phyloP scores from a whole-genome alignment of 2,888 invertebrate genomes.

The Aphidoletes aphidimyza region DNA sequence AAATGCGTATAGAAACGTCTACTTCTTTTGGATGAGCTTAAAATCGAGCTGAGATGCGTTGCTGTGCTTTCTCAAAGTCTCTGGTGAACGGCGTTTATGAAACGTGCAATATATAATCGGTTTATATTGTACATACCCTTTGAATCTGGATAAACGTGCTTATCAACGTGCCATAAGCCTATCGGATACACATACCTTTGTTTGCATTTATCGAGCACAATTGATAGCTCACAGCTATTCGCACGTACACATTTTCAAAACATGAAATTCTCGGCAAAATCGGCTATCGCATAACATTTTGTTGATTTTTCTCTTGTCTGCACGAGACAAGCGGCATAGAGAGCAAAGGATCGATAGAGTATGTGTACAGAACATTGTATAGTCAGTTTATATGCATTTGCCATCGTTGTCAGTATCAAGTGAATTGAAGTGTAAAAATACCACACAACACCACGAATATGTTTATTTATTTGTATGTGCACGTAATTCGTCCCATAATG shows the following conservation, averaged over 20 bases:
- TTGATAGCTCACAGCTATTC: neutral
- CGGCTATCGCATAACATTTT: neutral
- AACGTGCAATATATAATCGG: neutral
- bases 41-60: neutral
- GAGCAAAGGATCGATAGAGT: no score
- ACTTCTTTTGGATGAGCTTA: neutral
- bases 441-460: no score
- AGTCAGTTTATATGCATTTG: neutral
- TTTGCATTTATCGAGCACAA: neutral
- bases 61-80: no score
- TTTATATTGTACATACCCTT: neutral
- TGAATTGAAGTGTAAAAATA: no score
- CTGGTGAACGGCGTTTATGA: neutral
- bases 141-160: neutral
- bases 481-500: neutral
- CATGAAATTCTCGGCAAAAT: conserved; percentile 12
- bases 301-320: neutral
- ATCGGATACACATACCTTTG: neutral
- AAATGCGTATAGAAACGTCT: no score
- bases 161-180: neutral
- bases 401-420: neutral
- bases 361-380: neutral
- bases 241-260: neutral
- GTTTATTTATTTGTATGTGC: neutral
- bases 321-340: no score